These are phyloP conservation scores for Toxonevra muliebris DNA, from an alignment of 2,888 invertebrate genomes.

Conservation along the genomic window DNA sequence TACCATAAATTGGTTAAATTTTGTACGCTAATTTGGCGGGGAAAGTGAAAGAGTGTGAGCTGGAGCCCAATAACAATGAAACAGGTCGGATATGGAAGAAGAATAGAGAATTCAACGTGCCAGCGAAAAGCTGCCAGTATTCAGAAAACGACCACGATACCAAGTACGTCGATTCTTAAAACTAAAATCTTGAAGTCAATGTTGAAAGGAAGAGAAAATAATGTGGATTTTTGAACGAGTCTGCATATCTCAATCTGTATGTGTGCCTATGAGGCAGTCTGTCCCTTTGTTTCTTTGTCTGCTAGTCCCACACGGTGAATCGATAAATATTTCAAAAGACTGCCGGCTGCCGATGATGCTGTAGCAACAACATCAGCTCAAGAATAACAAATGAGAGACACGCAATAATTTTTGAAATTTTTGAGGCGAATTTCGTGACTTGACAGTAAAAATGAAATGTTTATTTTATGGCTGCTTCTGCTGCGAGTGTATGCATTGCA, in stretches of 20 bases:
- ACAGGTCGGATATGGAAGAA: not conserved
- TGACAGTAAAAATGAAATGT: slow-evolving; percentile 25
- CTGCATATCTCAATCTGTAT: not conserved
- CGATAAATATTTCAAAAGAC: slow-evolving; percentile 38
- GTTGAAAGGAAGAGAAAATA: slow-evolving; percentile 19
- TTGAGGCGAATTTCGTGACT: slow-evolving; percentile 31
- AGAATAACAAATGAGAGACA: slow-evolving; percentile 27
- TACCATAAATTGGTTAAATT: not conserved
- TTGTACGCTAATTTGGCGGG: not conserved
- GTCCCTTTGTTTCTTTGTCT: slow-evolving; percentile 20
- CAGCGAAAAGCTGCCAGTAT: too few species aligned
- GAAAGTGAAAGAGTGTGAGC: not conserved
- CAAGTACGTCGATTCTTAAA: slow-evolving; percentile 11
- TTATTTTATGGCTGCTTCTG: not conserved
- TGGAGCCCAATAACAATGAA: not conserved
- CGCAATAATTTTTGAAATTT: slow-evolving; percentile 31
- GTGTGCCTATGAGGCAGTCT: not conserved
- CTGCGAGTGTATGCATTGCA: too few species aligned
- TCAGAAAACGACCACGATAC: too few species aligned
- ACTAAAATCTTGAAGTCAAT: slow-evolving; percentile 6
- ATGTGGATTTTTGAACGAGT: slow-evolving; percentile 6
- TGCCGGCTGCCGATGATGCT: slow-evolving; percentile 17
- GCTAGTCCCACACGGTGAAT: slow-evolving; percentile 37
- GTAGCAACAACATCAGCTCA: slow-evolving; percentile 2
- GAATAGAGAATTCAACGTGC: too few species aligned